Conservation (phyloP, 1,140 invertebrate species). For the Choristoneura fumiferana region DNA sequence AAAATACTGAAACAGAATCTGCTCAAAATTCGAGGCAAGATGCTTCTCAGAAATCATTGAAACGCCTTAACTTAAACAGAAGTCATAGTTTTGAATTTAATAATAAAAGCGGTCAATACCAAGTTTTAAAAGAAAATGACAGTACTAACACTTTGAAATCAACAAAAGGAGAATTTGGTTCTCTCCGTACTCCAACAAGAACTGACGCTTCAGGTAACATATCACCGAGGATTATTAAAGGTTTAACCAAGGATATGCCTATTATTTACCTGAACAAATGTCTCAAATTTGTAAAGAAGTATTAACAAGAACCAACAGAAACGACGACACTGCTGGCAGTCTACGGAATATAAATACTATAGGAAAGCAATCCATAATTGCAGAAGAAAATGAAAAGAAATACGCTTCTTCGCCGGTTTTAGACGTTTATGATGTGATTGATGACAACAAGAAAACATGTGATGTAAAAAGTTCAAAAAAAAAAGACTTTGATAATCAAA, state of each 20-base stretch:
- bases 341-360: neutral
- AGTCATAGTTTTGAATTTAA: neutral
- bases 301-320: neutral
- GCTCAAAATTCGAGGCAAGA: neutral
- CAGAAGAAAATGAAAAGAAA: neutral
- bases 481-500: no score
- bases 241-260: neutral
- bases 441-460: no score
- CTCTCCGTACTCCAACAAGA: neutral
- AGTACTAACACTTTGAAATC: neutral
- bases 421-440: neutral
- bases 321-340: neutral
- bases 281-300: constrained; percentile 5
- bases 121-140: neutral
- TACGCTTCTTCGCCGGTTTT: neutral
- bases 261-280: constrained; percentile 5
- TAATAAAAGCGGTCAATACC: neutral
- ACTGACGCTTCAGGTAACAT: neutral
- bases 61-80: neutral
- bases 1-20: neutral
- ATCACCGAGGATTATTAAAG: constrained; percentile 2
- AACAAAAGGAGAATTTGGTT: neutral
- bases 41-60: neutral
- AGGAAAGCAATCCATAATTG: neutral
- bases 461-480: no score